phyloP scores from a whole-genome alignment of 2,888 invertebrate genomes.

The Alentia gelatinosa region DNA sequence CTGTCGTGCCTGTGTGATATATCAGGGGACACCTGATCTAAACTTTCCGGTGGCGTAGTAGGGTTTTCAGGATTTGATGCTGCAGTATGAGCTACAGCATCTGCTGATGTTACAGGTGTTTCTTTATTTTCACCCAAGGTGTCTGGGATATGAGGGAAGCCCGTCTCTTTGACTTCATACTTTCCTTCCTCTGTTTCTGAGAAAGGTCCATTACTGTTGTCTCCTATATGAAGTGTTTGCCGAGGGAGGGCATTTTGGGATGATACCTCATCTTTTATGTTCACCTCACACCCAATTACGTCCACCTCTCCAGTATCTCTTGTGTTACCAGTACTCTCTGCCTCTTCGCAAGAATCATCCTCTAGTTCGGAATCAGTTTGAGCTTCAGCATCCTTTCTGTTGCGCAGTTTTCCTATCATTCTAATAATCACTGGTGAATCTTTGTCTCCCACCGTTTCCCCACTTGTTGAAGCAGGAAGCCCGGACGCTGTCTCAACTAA shows the following conservation, averaged over 20 bases:
- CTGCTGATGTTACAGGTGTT: background rate
- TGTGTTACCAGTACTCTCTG: too few relatives aligned
- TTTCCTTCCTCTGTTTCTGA: too few relatives aligned
- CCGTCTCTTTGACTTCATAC: background rate
- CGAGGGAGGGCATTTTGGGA: too few relatives aligned
- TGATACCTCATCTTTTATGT: too few relatives aligned
- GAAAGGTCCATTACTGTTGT: too few relatives aligned
- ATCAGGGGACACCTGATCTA: background rate
- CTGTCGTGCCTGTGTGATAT: background rate
- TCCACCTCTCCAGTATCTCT: too few relatives aligned
- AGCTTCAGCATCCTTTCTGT: constrained; percentile 14
- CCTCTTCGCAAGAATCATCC: too few relatives aligned
- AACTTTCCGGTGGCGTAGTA: background rate
- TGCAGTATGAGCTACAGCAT: background rate
- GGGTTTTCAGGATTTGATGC: background rate
- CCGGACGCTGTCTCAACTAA: background rate
- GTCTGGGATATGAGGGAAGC: too few relatives aligned
- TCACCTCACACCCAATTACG: too few relatives aligned
- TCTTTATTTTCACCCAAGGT: background rate
- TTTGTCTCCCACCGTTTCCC: background rate
- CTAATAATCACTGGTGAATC: background rate
- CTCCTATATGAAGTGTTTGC: too few relatives aligned
- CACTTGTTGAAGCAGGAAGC: background rate
- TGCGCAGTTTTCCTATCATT: background rate
- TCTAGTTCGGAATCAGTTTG: constrained; percentile 4